phyloP scores from a whole-genome alignment of 1,140 invertebrate species.

The Coptotermes formosanus region DNA sequence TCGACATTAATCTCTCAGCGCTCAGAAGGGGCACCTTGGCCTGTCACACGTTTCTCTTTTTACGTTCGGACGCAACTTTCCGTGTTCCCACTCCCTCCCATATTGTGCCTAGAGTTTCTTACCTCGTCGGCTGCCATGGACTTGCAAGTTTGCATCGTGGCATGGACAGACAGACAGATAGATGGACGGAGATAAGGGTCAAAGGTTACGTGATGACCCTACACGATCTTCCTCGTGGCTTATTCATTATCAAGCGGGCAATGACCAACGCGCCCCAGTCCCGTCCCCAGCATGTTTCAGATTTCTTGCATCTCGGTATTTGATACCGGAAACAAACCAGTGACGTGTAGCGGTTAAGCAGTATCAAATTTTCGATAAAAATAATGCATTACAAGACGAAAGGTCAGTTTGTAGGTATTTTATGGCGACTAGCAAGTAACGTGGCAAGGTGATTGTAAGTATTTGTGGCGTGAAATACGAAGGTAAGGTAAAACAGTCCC shows the following conservation, averaged over 20 bases:
- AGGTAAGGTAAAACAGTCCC: too few relatives aligned
- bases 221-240: background rate
- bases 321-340: background rate
- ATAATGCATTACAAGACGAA: too few relatives aligned
- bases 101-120: background rate
- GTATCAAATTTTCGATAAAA: too few relatives aligned
- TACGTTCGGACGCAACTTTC: background rate
- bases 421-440: too few relatives aligned
- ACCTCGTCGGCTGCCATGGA: background rate
- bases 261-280: background rate
- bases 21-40: too few relatives aligned
- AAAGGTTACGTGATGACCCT: background rate
- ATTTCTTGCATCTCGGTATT: background rate
- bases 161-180: conserved; percentile 2
- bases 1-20: background rate
- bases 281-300: background rate
- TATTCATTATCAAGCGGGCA: conserved; percentile 8
- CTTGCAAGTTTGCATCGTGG: background rate
- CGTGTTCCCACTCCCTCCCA: too few relatives aligned
- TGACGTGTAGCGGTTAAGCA: too few relatives aligned
- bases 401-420: too few relatives aligned
- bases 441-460: too few relatives aligned
- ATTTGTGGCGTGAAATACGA: too few relatives aligned
- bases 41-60: background rate
- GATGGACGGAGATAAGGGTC: background rate